Evolutionary conservation across 2,797 vertebrate genomes (phyloP).

Genomic region (Chaetophractus vellerosus): DNA sequence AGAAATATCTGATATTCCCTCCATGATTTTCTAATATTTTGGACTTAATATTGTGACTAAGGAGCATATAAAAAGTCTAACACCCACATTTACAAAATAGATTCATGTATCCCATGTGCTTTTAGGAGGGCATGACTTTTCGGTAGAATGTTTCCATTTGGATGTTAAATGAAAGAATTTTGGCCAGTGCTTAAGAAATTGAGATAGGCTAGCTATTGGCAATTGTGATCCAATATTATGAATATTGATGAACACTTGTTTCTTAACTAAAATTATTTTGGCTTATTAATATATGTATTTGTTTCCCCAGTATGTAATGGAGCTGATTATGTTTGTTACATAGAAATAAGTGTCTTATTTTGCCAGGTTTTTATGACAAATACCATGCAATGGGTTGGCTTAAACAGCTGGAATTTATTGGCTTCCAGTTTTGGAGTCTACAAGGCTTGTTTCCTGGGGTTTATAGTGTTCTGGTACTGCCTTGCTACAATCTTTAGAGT

Average conservation of each 20-base stretch:
- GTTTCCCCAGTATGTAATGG: background rate
- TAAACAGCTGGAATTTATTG: too few relatives aligned
- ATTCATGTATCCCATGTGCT: background rate
- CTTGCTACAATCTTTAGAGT: too few relatives aligned
- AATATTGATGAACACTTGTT: slow-evolving; percentile 23
- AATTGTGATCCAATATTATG: background rate
- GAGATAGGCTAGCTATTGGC: background rate
- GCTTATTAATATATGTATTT: background rate
- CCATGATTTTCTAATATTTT: slow-evolving; percentile 36
- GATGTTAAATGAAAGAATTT: slow-evolving; percentile 1
- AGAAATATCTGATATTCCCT: background rate
- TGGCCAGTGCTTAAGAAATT: slow-evolving; percentile 35
- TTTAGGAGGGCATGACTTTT: background rate
- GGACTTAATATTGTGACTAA: background rate
- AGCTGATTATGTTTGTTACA: slow-evolving; percentile 39
- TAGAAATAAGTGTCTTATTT: background rate
- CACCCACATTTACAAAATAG: background rate
- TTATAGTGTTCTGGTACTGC: too few relatives aligned
- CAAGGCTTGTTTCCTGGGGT: too few relatives aligned
- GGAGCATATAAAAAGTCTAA: background rate
- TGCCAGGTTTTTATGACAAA: too few relatives aligned
- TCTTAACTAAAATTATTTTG: slow-evolving; percentile 16
- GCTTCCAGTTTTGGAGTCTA: too few relatives aligned
- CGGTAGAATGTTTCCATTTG: slow-evolving; percentile 29
- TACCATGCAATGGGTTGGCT: too few relatives aligned